These are phyloP conservation scores for Plutella xylostella DNA, from an alignment of 2,888 invertebrate species.

Conservation along the genomic window DNA sequence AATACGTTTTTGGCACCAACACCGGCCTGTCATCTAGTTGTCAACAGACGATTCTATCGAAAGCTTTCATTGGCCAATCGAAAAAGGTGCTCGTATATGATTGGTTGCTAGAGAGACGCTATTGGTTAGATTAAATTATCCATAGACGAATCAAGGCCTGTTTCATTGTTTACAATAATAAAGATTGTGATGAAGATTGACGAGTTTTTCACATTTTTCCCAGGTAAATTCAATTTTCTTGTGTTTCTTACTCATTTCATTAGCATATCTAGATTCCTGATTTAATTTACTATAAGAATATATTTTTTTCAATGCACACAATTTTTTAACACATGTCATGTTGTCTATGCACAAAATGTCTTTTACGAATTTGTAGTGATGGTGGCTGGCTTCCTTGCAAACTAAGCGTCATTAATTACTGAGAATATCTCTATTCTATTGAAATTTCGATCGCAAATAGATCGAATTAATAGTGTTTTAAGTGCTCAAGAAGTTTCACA, in stretches of 20 bases:
- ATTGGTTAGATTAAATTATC: background rate
- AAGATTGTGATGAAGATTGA: background rate
- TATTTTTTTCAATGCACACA: background rate
- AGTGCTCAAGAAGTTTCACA: constrained; percentile 63
- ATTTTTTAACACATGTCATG: constrained; percentile 38
- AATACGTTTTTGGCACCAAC: background rate
- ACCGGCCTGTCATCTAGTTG: background rate
- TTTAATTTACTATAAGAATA: background rate
- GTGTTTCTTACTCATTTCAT: background rate
- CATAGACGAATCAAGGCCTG: background rate
- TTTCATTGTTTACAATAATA: background rate
- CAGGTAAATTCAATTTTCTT: background rate
- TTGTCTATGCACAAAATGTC: constrained; percentile 62
- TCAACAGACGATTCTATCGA: background rate
- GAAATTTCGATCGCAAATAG: constrained; percentile 44
- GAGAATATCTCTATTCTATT: constrained; percentile 47
- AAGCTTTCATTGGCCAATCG: background rate
- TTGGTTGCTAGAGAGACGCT: background rate
- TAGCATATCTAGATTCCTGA: background rate
- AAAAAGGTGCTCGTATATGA: background rate
- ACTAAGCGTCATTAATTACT: constrained; percentile 62
- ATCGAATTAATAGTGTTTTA: constrained; percentile 53
- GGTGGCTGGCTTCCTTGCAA: constrained; percentile 69
- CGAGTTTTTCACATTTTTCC: background rate
- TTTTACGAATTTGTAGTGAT: constrained; percentile 69